Evolutionary conservation across 2,113 vertebrate species (phyloP), one percentile per base, ranked within the genome.

Genomic region (Climacteris rufus): DNA sequence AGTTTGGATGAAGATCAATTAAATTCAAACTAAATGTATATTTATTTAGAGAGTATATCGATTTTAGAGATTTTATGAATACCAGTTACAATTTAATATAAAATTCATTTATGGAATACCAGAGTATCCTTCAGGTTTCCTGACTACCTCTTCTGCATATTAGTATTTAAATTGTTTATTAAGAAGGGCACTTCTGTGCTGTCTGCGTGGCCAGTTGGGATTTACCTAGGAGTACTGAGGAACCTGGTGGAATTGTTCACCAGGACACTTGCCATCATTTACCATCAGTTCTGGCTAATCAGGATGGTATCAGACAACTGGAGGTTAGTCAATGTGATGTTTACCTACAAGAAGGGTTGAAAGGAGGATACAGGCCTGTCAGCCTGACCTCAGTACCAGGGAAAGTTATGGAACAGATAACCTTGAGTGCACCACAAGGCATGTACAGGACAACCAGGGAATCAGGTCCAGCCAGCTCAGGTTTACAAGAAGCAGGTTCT

Each of bases 391-490:
- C 7, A 3, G 27, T 13, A 3, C 33, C 23, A 39, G 39, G 33
- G n/a, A 16, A 53, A 28, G 39, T 24, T 53, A n/a, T n/a, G 39
- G 47, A 87, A 35, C 33, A 61, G 54, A 39, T 39, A 15, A 23
- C 20, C 53, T 13, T 12, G 28, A n/a, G 28, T 23, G 63, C 13
- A 27, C 53, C 39, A 45, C 33, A 68, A 30, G 31, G 23, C 39
- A 33, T 0, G 0, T 13, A 8, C 33, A 39, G 33, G 7, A 77
- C 27, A 60, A 33, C 18, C 45, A 27, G 31, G 12, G 63, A 11
- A 64, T 2, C n/a, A 63, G 35, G 21, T 5, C 11, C 49, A 54
- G 44, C 10, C 25, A 31, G 28, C 40, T 44, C 2, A 7, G 14
- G 9, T 23, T 65, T 16, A 65, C 28, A 16, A 44, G 44, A 65